Percentiles rank a stretch among this genome's conserved stretches.
phyloP scores from a whole-genome alignment of 2,113 vertebrate genomes.

The Alces alces region DNA sequence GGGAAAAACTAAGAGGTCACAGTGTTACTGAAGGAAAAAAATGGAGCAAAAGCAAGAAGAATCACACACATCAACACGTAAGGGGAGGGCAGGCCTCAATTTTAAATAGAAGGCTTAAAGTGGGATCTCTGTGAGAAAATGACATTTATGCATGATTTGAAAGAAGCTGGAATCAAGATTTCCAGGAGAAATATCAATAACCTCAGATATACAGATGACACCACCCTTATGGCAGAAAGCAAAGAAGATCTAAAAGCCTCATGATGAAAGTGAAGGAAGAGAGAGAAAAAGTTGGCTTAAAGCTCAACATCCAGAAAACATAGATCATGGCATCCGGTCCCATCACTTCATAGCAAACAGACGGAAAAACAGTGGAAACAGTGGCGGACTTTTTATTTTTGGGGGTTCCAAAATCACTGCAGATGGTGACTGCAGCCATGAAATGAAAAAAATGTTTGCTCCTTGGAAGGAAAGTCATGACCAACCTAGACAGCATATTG shows the following conservation, averaged over 20 bases:
- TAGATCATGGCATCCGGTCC: not conserved
- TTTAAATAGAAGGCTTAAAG: not conserved
- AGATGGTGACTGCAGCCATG: not conserved
- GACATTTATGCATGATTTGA: not conserved
- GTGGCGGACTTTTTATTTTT: not conserved
- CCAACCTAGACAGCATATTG: not conserved
- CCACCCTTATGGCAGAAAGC: not conserved
- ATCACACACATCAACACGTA: not conserved
- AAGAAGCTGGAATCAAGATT: not conserved
- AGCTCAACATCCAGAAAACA: not conserved
- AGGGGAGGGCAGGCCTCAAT: not conserved
- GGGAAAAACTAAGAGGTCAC: not conserved
- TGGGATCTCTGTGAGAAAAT: not conserved
- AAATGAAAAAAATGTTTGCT: not conserved
- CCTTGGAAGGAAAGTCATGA: not conserved
- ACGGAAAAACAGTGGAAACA: not conserved
- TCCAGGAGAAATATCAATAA: not conserved
- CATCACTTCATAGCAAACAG: not conserved
- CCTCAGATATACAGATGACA: not conserved
- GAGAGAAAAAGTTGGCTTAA: not conserved
- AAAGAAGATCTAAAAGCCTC: not conserved
- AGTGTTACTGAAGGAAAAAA: not conserved
- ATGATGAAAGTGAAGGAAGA: not conserved
- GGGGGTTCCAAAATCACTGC: not conserved
- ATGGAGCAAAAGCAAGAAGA: not conserved